Conservation (phyloP, 2,888 invertebrate species). For the Orthosia incerta region DNA sequence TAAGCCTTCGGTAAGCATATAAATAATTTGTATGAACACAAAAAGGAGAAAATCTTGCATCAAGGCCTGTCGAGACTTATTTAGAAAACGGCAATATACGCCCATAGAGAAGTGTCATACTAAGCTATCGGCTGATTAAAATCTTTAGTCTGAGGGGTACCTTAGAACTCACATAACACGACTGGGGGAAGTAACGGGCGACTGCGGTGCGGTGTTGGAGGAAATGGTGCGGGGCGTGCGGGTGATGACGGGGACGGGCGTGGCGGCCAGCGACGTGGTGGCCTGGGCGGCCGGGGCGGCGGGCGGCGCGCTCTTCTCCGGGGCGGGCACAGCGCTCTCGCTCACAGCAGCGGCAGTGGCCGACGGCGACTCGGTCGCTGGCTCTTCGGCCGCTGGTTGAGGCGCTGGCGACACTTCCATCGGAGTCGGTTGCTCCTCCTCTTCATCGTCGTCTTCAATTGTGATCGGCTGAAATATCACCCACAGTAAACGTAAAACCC, state of each 20-base stretch:
- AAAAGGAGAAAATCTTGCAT: slow-evolving; percentile 1
- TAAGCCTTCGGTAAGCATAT: slow-evolving; percentile 17
- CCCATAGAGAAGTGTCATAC: background rate
- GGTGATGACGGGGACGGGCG: background rate
- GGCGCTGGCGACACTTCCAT: slow-evolving; percentile 66
- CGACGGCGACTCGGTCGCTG: slow-evolving; percentile 23
- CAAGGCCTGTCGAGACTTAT: slow-evolving; percentile 8
- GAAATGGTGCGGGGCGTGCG: slow-evolving; percentile 37
- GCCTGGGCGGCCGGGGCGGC: slow-evolving; percentile 11
- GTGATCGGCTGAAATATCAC: slow-evolving; percentile 31
- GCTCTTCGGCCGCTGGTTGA: slow-evolving; percentile 39
- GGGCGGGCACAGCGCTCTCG: slow-evolving; percentile 6
- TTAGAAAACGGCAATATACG: slow-evolving; percentile 14
- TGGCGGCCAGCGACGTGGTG: slow-evolving; percentile 40
- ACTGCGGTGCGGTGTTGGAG: slow-evolving; percentile 49
- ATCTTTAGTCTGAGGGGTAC: slow-evolving; percentile 83
- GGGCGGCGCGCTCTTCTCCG: background rate
- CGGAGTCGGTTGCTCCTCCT: slow-evolving; percentile 50
- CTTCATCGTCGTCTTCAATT: background rate
- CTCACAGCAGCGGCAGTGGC: background rate
- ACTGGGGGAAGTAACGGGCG: slow-evolving; percentile 42
- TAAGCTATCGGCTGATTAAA: slow-evolving; percentile 41
- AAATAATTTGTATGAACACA: background rate
- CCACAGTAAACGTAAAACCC: background rate
- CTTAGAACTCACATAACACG: slow-evolving; percentile 52